A percentile compares a stretch with the other conserved stretches of the same genome.
Evolutionary conservation across 2,797 vertebrate genomes (phyloP).

Genomic region (Okamejei kenojei): DNA sequence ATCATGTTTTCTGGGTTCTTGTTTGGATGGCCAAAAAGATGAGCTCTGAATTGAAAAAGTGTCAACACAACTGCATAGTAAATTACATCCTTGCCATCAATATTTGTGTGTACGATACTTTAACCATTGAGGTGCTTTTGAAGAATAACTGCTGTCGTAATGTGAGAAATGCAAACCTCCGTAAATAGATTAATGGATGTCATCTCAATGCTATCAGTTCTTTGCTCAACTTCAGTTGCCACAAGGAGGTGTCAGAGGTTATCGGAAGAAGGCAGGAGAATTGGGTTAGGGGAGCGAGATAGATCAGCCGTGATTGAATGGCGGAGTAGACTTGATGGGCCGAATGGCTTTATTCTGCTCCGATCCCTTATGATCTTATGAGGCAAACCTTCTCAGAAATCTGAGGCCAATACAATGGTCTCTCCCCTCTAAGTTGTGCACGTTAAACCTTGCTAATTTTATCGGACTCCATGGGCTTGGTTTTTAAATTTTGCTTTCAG

Average conservation of each 20-base stretch:
- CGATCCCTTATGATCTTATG: no score
- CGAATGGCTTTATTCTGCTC: no score
- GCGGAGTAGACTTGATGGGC: no score
- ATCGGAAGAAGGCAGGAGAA: no score
- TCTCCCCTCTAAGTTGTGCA: not conserved
- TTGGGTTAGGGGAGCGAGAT: no score
- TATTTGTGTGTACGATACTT: no score
- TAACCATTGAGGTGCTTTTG: not conserved
- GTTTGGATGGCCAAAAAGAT: no score
- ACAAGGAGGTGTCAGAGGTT: not conserved
- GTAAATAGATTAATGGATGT: not conserved
- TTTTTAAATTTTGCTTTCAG: not conserved
- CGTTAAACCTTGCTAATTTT: not conserved
- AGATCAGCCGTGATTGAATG: no score
- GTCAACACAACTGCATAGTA: no score
- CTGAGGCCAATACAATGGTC: not conserved
- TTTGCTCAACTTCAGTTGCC: not conserved
- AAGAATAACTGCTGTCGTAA: not conserved
- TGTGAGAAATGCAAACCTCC: not conserved
- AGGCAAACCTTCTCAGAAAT: not conserved
- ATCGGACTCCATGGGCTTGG: not conserved
- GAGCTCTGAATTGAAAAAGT: no score
- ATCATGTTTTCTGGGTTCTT: no score
- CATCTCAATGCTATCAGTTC: not conserved
- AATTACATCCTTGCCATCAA: no score